Base-by-base conservation (phyloP, 1,140 invertebrate species). In the Nixonia krombeini region DNA sequence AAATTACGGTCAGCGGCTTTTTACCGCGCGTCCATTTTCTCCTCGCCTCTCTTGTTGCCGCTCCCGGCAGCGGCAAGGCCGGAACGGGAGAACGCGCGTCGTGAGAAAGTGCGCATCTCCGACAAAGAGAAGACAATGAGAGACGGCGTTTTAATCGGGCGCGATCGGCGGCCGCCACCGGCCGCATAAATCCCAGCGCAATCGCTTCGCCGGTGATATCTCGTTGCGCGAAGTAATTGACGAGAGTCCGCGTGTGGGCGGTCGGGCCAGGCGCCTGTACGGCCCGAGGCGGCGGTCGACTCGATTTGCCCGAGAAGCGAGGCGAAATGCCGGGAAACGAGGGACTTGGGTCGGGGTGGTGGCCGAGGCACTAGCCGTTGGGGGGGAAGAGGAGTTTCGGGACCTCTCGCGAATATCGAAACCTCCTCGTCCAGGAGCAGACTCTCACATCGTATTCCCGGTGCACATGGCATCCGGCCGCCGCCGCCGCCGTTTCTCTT, bases 211-310 rank as follows among this genome's bases (percentile, higher is more conserved):
- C 37, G 68, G 59, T 66, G 70, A 61, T 71, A 78, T 78, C 77
- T 80, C 77, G 78, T 80, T 80, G 77, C 79, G 75, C 76, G 68
- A 78, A 78, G 77, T 79, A 80, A 80, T 80, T 80, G 78, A 80
- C 75, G 78, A 80, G 74, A 75, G 78, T 8, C 8, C 74, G 74
- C 73, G 75, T 76, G 77, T 79, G 76, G 76, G 76, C 72, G 73
- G 70, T 18, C 62, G 47, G 53, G 35, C 18, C 53, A 57, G 70
- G 71, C 70, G 76, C 70, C 75, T 76, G 78, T 72, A 79, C 78
- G 62, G 78, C 75, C 76, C 47, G 58, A 57, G 72, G 78, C 76
- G n/a, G n/a, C n/a, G n/a, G n/a, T n/a, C n/a, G n/a, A n/a, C 31
- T 52, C 17, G 2, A 21, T 8, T 7, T 15, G 28, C n/a, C 16